Evolutionary conservation across 2,113 vertebrate species (phyloP).

Genomic region (Bubo blakistoni): DNA sequence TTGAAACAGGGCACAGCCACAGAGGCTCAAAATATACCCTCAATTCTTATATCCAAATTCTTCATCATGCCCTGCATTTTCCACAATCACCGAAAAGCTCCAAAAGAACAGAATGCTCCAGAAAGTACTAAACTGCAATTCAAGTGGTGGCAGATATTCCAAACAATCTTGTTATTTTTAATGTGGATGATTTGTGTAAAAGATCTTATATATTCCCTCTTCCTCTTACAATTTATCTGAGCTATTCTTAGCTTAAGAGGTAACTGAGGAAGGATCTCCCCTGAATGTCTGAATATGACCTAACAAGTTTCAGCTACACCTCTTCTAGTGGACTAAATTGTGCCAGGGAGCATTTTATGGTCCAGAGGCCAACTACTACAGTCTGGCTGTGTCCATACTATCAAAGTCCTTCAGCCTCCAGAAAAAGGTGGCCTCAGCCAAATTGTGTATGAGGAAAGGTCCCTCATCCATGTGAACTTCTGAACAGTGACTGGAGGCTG

Average conservation of each 20-base stretch:
- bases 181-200: not conserved
- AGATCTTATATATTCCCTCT: not conserved
- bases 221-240: not conserved
- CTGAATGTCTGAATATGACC: not conserved
- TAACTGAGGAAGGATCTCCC: not conserved
- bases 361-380: not conserved
- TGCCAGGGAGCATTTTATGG: not conserved
- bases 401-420: not conserved
- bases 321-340: not conserved
- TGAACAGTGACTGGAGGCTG: not conserved
- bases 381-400: not conserved
- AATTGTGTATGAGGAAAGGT: not conserved
- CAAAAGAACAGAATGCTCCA: not conserved
- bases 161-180: not conserved
- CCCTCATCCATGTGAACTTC: not conserved
- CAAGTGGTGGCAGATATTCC: not conserved
- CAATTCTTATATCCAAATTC: not conserved
- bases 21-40: not conserved
- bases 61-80: not conserved
- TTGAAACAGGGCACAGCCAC: not conserved
- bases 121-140: not conserved
- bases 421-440: not conserved
- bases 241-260: not conserved
- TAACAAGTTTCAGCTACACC: not conserved
- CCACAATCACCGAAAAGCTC: not conserved